Evolutionary conservation across 2,888 invertebrate genomes (phyloP).

Genomic region (Ophion slaviceki): DNA sequence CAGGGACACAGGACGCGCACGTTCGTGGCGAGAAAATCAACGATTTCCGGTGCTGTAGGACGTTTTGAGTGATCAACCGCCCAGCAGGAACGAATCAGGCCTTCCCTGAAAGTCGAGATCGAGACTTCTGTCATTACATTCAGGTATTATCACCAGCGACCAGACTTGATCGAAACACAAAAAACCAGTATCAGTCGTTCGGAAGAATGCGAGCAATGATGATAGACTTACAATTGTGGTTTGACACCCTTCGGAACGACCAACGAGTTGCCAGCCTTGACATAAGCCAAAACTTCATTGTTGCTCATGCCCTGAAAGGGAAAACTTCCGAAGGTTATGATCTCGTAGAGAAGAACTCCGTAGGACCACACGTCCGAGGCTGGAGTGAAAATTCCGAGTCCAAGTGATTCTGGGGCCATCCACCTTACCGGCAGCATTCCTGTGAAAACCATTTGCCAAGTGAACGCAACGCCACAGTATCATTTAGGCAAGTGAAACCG

Average conservation of each 20-base stretch:
- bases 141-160: neutral
- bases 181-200: neutral
- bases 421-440: conserved; percentile 94
- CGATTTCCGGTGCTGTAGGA: conserved; percentile 91
- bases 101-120: conserved; percentile 85
- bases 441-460: conserved; percentile 69
- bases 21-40: conserved; percentile 91
- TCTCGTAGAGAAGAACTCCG: conserved; percentile 94
- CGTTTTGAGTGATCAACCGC: conserved; percentile 88
- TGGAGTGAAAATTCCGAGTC: conserved; percentile 92
- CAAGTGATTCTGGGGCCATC: conserved; percentile 96
- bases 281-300: conserved; percentile 92
- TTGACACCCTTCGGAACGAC: conserved; percentile 91
- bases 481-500: neutral
- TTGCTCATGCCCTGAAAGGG: conserved; percentile 95
- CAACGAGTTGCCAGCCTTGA: conserved; percentile 90
- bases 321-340: conserved; percentile 95
- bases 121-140: neutral
- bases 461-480: neutral
- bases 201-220: neutral
- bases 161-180: neutral
- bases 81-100: conserved; percentile 93
- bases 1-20: conserved; percentile 91
- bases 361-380: conserved; percentile 96
- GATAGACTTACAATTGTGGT: conserved; percentile 89